Evolutionary conservation across 2,888 invertebrate species (phyloP).

Genomic region (Aphodius granarius): DNA sequence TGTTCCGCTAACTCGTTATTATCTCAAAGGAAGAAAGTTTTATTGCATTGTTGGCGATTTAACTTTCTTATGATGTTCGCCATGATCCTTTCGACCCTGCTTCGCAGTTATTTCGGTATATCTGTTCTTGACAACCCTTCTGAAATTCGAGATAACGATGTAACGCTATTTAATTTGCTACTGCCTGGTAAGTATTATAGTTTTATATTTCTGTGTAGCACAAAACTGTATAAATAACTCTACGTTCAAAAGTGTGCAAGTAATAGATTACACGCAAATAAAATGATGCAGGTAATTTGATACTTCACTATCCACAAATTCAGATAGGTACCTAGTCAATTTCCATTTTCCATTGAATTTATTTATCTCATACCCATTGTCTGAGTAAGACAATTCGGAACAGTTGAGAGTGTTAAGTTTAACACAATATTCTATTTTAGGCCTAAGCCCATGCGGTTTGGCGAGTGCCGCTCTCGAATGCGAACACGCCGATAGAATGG

Average conservation of each 20-base stretch:
- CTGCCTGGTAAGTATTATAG: too few relatives aligned
- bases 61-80: background rate
- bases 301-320: too few relatives aligned
- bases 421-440: background rate
- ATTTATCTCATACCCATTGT: background rate
- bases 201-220: too few relatives aligned
- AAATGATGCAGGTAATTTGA: too few relatives aligned
- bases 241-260: too few relatives aligned
- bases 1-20: conserved; percentile 1
- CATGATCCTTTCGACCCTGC: background rate
- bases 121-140: background rate
- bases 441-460: background rate
- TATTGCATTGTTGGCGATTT: background rate
- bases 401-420: background rate
- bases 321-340: too few relatives aligned
- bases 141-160: too few relatives aligned
- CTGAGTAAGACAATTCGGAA: background rate
- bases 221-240: too few relatives aligned
- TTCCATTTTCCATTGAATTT: too few relatives aligned
- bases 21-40: conserved; percentile 1
- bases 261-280: too few relatives aligned
- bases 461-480: background rate
- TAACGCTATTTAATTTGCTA: too few relatives aligned
- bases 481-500: background rate
- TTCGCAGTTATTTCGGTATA: background rate